Evolutionary conservation across 2,888 invertebrate species (phyloP).

Genomic region (Scaptomyza parva): DNA sequence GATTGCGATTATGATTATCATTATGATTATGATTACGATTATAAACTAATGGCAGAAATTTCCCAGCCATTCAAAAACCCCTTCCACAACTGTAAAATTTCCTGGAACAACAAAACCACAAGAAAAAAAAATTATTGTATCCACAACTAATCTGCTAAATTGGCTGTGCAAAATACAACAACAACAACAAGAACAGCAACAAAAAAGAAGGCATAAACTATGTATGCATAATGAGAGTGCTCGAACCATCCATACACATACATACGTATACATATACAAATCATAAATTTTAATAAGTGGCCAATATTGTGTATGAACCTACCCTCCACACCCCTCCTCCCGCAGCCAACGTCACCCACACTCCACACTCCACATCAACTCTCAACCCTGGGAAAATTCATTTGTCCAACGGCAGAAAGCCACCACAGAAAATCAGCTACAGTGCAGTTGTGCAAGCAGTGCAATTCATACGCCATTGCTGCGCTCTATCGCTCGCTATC

Average conservation of each 20-base stretch:
- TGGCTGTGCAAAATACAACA: conserved; percentile 51
- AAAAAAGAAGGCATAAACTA: conserved; percentile 49
- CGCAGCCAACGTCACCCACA: conserved; percentile 9
- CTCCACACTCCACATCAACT: neutral
- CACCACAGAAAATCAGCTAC: conserved; percentile 32
- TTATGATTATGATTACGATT: conserved; percentile 71
- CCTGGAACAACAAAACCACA: conserved; percentile 53
- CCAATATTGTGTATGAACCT: conserved; percentile 50
- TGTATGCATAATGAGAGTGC: conserved; percentile 77
- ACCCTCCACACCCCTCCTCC: neutral
- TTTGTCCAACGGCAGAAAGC: conserved; percentile 31
- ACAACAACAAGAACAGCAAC: neutral
- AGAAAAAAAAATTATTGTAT: conserved; percentile 47
- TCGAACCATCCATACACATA: conserved; percentile 44
- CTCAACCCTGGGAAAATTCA: neutral
- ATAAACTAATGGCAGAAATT: conserved; percentile 70
- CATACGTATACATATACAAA: conserved; percentile 70
- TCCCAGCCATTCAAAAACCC: conserved; percentile 56
- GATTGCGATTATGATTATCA: conserved; percentile 71
- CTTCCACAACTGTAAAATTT: conserved; percentile 41
- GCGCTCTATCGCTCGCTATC: conserved; percentile 47
- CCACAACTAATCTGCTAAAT: conserved; percentile 77
- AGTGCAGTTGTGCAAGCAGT: conserved; percentile 63
- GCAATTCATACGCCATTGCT: conserved; percentile 60
- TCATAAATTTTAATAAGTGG: conserved; percentile 79